phyloP scores from a whole-genome alignment of 2,113 vertebrate species.

The Campylomormyrus numenius region DNA sequence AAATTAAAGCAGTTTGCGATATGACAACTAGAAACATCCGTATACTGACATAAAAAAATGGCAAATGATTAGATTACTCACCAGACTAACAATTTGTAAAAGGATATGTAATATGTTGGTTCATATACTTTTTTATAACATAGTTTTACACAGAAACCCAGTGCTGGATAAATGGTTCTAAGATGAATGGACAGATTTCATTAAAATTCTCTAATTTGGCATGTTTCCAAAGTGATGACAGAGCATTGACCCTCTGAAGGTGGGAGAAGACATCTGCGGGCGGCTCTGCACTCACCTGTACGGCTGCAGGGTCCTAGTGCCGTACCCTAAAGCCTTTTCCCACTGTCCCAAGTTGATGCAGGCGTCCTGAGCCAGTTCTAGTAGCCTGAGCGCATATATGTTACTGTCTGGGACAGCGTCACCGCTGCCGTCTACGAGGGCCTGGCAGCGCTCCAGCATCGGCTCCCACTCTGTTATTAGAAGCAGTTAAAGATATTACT shows the following conservation, averaged over 20 bases:
- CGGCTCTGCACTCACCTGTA: constrained; percentile 44
- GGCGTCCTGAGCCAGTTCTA: constrained; percentile 78
- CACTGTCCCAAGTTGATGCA: constrained; percentile 71
- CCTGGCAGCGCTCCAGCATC: constrained; percentile 56
- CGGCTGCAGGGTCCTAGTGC: constrained; percentile 66
- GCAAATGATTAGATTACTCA: neutral
- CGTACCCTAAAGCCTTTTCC: constrained; percentile 70
- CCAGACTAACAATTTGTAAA: neutral
- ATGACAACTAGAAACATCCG: neutral
- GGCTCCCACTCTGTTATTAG: constrained; percentile 69
- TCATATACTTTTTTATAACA: neutral
- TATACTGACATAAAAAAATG: neutral
- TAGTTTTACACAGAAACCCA: neutral
- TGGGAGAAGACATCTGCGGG: neutral
- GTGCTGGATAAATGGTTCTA: neutral
- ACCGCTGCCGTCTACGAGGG: constrained; percentile 48
- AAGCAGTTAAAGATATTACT: constrained; percentile 50
- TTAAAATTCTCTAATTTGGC: neutral
- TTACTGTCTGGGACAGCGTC: constrained; percentile 73
- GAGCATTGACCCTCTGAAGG: neutral
- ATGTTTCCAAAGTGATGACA: neutral
- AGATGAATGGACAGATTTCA: neutral
- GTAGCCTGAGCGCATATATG: constrained; percentile 75
- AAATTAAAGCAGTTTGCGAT: neutral
- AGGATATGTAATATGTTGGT: neutral